These are phyloP conservation scores for Dryobota labecula DNA, from an alignment of 2,888 invertebrate genomes.

Conservation along the genomic window DNA sequence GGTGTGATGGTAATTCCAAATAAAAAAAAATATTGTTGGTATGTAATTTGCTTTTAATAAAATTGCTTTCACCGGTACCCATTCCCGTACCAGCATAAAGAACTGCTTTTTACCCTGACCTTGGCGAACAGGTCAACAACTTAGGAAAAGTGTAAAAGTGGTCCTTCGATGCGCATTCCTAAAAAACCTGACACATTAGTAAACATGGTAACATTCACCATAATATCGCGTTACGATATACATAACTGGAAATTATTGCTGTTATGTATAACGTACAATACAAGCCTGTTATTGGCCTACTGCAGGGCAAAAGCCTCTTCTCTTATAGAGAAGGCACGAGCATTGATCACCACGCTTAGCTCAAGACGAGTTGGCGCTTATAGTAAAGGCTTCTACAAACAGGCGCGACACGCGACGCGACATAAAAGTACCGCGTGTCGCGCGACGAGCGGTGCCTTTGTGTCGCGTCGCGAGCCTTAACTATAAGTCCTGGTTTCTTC, in stretches of 20 bases:
- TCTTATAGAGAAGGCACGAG: neutral
- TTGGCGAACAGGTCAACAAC: constrained; percentile 3
- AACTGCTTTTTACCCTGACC: constrained; percentile 1
- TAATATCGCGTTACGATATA: too few relatives aligned
- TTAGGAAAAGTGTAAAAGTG: constrained; percentile 1
- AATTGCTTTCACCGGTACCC: neutral
- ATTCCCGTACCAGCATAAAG: neutral
- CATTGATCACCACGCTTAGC: too few relatives aligned
- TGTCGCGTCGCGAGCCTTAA: too few relatives aligned
- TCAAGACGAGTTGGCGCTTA: too few relatives aligned
- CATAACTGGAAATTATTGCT: neutral
- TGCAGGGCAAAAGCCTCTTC: neutral
- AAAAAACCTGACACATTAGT: constrained; percentile 4
- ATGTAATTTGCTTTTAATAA: neutral
- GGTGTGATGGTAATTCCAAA: neutral
- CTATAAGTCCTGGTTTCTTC: neutral
- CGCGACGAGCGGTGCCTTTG: too few relatives aligned
- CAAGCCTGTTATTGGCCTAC: neutral
- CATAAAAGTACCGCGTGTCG: too few relatives aligned
- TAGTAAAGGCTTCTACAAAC: too few relatives aligned
- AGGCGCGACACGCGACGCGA: too few relatives aligned
- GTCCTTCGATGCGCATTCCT: constrained; percentile 27
- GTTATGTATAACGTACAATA: too few relatives aligned
- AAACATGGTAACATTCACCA: constrained; percentile 1
- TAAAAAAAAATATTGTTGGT: neutral